Conservation (phyloP, 1,140 invertebrate species). For the Aphelenchoides besseyi region DNA sequence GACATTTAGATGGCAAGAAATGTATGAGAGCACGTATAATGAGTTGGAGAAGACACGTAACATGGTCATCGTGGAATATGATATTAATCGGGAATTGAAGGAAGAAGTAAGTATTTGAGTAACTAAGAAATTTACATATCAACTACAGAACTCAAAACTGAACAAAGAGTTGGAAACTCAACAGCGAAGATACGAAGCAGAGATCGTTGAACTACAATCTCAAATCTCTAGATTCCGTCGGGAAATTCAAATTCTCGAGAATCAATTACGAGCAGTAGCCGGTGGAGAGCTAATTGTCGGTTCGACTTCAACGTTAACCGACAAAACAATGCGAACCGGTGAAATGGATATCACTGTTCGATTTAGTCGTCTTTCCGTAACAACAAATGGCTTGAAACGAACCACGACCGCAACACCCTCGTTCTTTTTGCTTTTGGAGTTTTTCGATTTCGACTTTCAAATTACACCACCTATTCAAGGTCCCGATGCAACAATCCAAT, state of each 20-base stretch:
- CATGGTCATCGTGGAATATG: slow-evolving; percentile 51
- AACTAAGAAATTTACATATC: slow-evolving; percentile 39
- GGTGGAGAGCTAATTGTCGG: not conserved
- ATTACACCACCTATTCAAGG: slow-evolving; percentile 51
- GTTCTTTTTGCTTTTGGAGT: slow-evolving; percentile 55
- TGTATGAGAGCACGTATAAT: slow-evolving; percentile 57
- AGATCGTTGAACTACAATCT: slow-evolving; percentile 39
- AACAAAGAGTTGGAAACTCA: slow-evolving; percentile 36
- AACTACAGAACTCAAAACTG: slow-evolving; percentile 40
- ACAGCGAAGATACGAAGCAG: slow-evolving; percentile 37
- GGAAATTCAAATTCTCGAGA: slow-evolving; percentile 42
- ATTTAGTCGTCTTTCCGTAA: slow-evolving; percentile 37
- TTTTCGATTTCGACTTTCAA: slow-evolving; percentile 60
- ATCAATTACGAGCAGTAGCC: slow-evolving; percentile 34
- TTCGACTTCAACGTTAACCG: not conserved
- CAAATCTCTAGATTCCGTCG: slow-evolving; percentile 26
- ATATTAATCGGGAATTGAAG: slow-evolving; percentile 50
- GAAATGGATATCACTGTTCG: slow-evolving; percentile 27
- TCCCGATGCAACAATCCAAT: slow-evolving; percentile 36
- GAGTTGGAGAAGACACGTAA: slow-evolving; percentile 56
- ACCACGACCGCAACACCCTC: slow-evolving; percentile 28
- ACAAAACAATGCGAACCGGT: not conserved
- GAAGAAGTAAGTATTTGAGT: slow-evolving; percentile 48
- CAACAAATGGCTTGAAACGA: slow-evolving; percentile 32
- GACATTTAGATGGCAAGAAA: slow-evolving; percentile 53